Percentiles rank a stretch among this genome's conserved stretches.
Evolutionary conservation across 1,140 invertebrate species (phyloP).

Genomic region (Caenorhabditis inopinata): DNA sequence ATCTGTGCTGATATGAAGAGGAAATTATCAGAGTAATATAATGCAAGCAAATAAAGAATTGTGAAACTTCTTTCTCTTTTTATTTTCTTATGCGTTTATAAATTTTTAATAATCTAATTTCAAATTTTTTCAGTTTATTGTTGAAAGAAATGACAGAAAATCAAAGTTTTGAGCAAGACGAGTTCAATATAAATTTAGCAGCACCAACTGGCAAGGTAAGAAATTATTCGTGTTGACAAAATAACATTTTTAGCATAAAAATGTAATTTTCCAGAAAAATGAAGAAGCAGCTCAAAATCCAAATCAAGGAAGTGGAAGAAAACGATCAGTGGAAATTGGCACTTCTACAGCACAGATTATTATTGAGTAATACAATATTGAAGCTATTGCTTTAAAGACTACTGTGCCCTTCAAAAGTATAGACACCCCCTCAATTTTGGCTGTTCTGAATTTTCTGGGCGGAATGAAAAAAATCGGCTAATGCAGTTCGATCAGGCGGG

Average conservation of each 20-base stretch:
- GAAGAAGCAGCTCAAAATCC: neutral
- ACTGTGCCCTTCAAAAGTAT: too few species aligned
- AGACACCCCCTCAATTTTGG: too few species aligned
- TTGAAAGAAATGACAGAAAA: neutral
- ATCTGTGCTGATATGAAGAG: too few species aligned
- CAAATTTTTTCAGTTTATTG: neutral
- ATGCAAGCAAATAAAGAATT: neutral
- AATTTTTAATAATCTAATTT: neutral
- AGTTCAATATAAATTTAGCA: neutral
- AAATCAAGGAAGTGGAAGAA: neutral
- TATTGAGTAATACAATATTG: slow-evolving; percentile 23
- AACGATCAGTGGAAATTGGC: neutral
- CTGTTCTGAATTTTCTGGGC: too few species aligned
- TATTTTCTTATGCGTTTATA: neutral
- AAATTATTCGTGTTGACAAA: neutral
- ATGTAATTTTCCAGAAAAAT: neutral
- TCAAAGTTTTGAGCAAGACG: neutral
- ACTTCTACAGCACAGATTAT: slow-evolving; percentile 5
- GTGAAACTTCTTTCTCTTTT: neutral
- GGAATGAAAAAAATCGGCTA: too few species aligned
- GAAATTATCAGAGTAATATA: neutral
- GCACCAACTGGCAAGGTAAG: neutral
- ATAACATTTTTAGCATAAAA: too few species aligned
- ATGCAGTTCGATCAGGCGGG: too few species aligned
- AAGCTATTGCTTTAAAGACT: too few species aligned